Evolutionary conservation across 2,113 vertebrate genomes (phyloP).

Genomic region (Bubalus kerabau): DNA sequence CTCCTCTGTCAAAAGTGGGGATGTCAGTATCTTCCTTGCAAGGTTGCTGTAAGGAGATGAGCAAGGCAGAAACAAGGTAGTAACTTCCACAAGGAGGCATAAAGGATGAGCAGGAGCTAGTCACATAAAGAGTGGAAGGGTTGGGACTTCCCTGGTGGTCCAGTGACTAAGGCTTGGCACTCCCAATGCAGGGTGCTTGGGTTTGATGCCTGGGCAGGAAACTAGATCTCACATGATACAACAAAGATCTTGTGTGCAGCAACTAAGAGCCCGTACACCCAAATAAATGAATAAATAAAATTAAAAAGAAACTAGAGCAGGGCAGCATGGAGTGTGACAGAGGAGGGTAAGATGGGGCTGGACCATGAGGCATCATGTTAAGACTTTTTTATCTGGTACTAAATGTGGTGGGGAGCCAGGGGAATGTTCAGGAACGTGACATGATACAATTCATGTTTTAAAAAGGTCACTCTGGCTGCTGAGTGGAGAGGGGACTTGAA

Average conservation of each 20-base stretch:
- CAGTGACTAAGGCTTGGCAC: neutral
- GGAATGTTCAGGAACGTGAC: neutral
- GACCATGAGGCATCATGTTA: neutral
- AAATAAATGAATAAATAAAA: neutral
- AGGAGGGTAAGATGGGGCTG: neutral
- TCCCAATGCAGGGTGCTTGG: neutral
- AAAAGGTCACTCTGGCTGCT: constrained; percentile 33
- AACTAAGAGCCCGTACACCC: neutral
- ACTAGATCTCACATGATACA: neutral
- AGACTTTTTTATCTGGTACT: neutral
- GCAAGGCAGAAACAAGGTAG: neutral
- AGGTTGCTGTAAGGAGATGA: neutral
- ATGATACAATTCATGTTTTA: constrained; percentile 15
- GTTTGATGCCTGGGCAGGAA: neutral
- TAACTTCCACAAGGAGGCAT: neutral
- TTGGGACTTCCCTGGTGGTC: neutral
- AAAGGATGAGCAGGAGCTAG: neutral
- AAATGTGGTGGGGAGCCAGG: neutral
- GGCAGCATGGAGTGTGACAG: fast-evolving
- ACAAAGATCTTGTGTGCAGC: neutral
- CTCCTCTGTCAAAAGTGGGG: neutral
- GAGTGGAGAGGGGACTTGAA: neutral
- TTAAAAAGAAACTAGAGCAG: neutral
- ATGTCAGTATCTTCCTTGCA: neutral
- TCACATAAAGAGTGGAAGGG: neutral